Base-by-base conservation (phyloP, 2,888 invertebrate species). In the Dromius quadrimaculatus region DNA sequence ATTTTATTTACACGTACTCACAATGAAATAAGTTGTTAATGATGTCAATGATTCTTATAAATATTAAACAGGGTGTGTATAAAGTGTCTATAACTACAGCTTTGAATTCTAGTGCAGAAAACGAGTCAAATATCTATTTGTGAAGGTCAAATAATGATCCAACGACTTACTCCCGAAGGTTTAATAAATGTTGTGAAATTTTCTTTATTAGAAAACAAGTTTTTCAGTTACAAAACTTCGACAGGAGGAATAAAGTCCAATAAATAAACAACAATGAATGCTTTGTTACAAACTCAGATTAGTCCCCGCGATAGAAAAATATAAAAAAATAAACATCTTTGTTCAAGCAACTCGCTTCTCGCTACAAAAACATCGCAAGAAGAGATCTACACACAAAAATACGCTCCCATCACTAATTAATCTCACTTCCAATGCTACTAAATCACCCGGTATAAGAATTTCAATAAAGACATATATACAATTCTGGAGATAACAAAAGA, bases 381-480 rank as follows among this genome's bases (percentile, higher is more conserved):
- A 63, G 17, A 22, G 15, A 63, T 63, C 41, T 63, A 32, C 32
- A 57, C 63, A 63, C 63, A 63, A 63, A 63, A 63, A 63, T 63
- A 63, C 43, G 28, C 11, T 63, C 41, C 63, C 17, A 45, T 45
- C 63, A 41, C 63, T 64, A 64, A 64, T 64, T 32, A 64, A 64
- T 64, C 64, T 50, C 64, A 64, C 64, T 47, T 64, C 36, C n/a
- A 9, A n/a, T 5, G 19, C 6, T 22, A 17, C n/a, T 64, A 64
- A 64, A 64, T 64, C 47, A 64, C 32, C 47, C 36, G n/a, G 64
- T 50, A 64, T 64, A 64, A 64, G 64, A 64, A 47, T 64, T 64
- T 47, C 64, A 64, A 64, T 47, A 64, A 64, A 64, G 64, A 64
- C 47, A 64, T 64, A 64, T 64, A 63, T 63, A 63, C 63, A 63